A percentile compares a stretch with the other conserved stretches of the same genome.
Conservation (phyloP, 2,113 vertebrate species). For the Pangasianodon gigas region DNA sequence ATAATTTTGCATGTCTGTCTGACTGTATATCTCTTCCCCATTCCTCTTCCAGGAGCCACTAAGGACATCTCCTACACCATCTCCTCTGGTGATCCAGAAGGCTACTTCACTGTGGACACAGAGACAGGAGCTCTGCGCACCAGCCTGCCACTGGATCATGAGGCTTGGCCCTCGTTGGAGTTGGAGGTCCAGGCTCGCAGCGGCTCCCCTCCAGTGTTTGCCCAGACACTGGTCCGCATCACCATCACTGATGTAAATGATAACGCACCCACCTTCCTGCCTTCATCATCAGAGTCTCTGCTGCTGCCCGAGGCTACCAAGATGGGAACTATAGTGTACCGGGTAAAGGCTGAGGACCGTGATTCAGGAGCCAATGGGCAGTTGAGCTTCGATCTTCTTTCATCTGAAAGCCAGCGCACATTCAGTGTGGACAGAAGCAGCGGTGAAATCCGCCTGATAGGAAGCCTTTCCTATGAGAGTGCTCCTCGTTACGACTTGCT, state of each 20-base stretch:
- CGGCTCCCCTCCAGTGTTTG: constrained; percentile 86
- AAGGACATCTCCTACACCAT: constrained; percentile 85
- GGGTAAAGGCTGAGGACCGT: constrained; percentile 80
- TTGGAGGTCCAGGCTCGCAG: constrained; percentile 88
- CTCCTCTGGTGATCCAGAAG: constrained; percentile 88
- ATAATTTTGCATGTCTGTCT: neutral
- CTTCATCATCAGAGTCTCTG: constrained; percentile 84
- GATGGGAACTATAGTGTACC: constrained; percentile 85
- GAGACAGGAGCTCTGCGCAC: constrained; percentile 82
- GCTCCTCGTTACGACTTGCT: constrained; percentile 79
- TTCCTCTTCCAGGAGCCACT: constrained; percentile 70
- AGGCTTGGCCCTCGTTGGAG: constrained; percentile 78
- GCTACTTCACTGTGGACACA: constrained; percentile 85
- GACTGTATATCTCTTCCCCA: constrained; percentile 2
- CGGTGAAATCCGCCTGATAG: constrained; percentile 80
- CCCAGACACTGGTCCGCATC: constrained; percentile 80
- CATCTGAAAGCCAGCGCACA: constrained; percentile 73
- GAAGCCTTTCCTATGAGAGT: constrained; percentile 76
- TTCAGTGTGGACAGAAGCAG: constrained; percentile 84
- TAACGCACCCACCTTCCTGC: constrained; percentile 82
- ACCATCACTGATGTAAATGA: constrained; percentile 89
- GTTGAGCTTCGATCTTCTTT: constrained; percentile 82
- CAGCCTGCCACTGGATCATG: constrained; percentile 84
- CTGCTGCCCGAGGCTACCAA: constrained; percentile 83
- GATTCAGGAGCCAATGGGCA: constrained; percentile 87